Base-by-base conservation (phyloP, 2,888 invertebrate genomes). In the Drymonia ruficornis region DNA sequence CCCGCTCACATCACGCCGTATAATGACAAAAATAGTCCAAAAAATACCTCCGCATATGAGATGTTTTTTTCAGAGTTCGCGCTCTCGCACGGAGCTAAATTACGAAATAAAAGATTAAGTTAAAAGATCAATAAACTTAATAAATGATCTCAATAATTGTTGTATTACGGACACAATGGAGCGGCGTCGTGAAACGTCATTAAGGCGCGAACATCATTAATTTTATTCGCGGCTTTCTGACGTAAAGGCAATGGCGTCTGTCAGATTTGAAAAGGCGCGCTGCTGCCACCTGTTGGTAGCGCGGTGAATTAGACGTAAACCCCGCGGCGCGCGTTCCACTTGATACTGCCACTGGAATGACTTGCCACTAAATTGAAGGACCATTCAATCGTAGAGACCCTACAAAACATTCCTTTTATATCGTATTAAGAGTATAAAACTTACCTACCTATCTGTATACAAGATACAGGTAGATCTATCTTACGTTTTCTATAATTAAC, bases 81-180 rank as follows among this genome's bases (percentile, higher is more conserved):
- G 89, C 85, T 86, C 88, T 88, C 84, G 86, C 86, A 83, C 81
- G 81, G 70, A 91, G 86, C 89, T 89, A 91, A 92, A 92, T 92
- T 91, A 92, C 91, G 89, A 92, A 91, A 92, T 91, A 92, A 92
- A 92, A 92, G 92, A 92, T 92, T 91, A 91, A 91, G 84, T 91
- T 91, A 91, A 92, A 91, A 91, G 91, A 92, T 91, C 92, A 92
- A 92, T 92, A 92, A 92, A 92, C 91, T 91, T 92, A 91, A 92
- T 91, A 92, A 92, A 92, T 92, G 91, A 91, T 92, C 92, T 92
- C 89, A 92, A 91, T 92, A 92, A 91, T 92, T 91, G 92, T 92
- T 92, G 90, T 90, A 92, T 91, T 92, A 92, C 91, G 87, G 87
- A 83, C 86, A 92, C 92, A 92, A 92, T 92, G 90, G 91, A 87